A percentile compares a stretch with the other conserved stretches of the same genome.
These are phyloP conservation scores for Haliclona indistincta DNA, from an alignment of 37 sponge, comb jelly and placozoan species.

Conservation along the genomic window DNA sequence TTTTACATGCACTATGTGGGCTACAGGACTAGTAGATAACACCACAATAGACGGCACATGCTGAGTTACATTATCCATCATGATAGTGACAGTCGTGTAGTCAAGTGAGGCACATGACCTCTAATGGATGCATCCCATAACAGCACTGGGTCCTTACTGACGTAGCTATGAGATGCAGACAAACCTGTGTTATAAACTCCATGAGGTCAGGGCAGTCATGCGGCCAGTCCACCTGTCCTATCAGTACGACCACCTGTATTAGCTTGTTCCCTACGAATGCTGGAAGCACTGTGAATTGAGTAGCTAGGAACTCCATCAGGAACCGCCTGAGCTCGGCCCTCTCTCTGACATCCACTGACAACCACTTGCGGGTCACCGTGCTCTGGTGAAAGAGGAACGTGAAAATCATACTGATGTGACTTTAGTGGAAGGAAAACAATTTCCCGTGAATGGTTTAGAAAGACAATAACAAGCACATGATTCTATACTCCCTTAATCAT, in stretches of 20 bases:
- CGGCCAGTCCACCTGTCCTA: slow-evolving; percentile 83
- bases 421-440: neutral
- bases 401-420: neutral
- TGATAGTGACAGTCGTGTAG: no score
- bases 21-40: no score
- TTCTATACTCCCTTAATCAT: no score
- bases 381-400: slow-evolving; percentile 43
- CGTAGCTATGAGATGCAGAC: neutral
- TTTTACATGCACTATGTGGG: no score
- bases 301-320: slow-evolving; percentile 32
- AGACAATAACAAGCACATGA: no score
- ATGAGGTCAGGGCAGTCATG: slow-evolving; percentile 83
- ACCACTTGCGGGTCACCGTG: slow-evolving; percentile 58
- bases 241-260: slow-evolving; percentile 67
- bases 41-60: no score
- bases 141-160: no score
- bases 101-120: no score
- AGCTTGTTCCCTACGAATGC: slow-evolving; percentile 75
- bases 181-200: slow-evolving; percentile 60
- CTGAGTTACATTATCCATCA: no score
- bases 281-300: slow-evolving; percentile 25
- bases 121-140: no score
- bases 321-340: slow-evolving; percentile 49
- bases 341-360: slow-evolving; percentile 16
- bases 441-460: no score